These are phyloP conservation scores for Dendrolimus kikuchii DNA, from an alignment of 1,140 invertebrate species.

Conservation along the genomic window DNA sequence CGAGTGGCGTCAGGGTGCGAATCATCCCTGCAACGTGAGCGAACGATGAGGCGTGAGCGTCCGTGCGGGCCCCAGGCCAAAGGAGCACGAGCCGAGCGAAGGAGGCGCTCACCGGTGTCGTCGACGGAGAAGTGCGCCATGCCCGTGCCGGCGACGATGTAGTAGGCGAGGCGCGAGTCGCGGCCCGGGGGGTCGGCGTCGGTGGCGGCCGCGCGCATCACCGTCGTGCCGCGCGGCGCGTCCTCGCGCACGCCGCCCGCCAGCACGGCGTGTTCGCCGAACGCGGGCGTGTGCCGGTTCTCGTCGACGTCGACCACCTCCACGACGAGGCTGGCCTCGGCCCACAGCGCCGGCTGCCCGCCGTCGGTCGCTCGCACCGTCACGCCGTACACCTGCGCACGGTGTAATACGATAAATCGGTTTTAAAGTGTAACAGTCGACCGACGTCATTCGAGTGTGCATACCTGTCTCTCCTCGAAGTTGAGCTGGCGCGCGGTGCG, in stretches of 20 bases:
- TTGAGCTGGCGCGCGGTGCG: constrained; percentile 84
- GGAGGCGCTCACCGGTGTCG: constrained; percentile 78
- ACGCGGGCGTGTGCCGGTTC: constrained; percentile 80
- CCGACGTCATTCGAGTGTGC: background rate
- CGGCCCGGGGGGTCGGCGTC: constrained; percentile 85
- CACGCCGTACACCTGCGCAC: constrained; percentile 81
- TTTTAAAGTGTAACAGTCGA: background rate
- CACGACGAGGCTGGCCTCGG: constrained; percentile 85
- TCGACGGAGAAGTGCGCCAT: constrained; percentile 94
- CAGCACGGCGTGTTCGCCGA: constrained; percentile 84
- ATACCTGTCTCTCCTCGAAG: constrained; percentile 87
- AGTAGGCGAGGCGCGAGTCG: constrained; percentile 88
- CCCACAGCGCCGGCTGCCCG: constrained; percentile 80
- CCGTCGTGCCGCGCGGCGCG: constrained; percentile 80
- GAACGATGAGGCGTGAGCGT: background rate
- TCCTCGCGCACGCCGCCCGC: constrained; percentile 83
- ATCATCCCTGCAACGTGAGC: constrained; percentile 81
- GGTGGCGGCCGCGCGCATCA: constrained; percentile 82
- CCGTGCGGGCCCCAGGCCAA: background rate
- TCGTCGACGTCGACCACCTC: constrained; percentile 96
- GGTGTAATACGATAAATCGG: background rate
- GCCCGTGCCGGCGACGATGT: constrained; percentile 90
- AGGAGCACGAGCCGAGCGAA: background rate
- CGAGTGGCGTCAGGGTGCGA: constrained; percentile 85
- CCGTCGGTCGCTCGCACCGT: constrained; percentile 87